Evolutionary conservation across 2,113 vertebrate species (phyloP).

Genomic region (Agelaius tricolor): DNA sequence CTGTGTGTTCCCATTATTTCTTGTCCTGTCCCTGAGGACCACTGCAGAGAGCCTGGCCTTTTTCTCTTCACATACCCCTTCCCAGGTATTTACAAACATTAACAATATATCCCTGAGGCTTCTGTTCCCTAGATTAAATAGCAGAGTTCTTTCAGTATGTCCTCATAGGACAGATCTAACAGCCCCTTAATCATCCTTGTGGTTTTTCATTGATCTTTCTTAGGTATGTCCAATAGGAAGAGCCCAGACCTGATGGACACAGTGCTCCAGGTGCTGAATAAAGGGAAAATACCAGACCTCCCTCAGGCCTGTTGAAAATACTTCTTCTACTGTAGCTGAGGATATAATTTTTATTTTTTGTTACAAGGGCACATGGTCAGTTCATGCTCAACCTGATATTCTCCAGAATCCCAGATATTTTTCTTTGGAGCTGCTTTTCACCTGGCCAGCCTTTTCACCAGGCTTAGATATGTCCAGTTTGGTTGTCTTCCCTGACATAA

Average conservation of each 20-base stretch:
- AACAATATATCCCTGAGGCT: background rate
- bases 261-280: background rate
- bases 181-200: background rate
- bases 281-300: background rate
- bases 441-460: no score
- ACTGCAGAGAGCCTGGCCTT: background rate
- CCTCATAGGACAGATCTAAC: background rate
- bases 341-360: background rate
- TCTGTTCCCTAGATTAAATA: background rate
- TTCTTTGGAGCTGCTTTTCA: background rate
- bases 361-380: background rate
- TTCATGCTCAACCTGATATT: background rate
- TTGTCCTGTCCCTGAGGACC: background rate
- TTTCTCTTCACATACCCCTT: background rate
- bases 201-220: background rate
- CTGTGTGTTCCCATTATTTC: accelerated
- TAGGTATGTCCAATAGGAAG: background rate
- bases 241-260: accelerated
- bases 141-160: background rate
- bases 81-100: background rate
- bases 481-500: background rate
- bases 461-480: background rate
- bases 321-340: background rate
- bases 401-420: background rate
- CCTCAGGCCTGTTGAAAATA: background rate